Base-by-base conservation (phyloP, 2,888 invertebrate genomes). In the Clanis bilineata region DNA sequence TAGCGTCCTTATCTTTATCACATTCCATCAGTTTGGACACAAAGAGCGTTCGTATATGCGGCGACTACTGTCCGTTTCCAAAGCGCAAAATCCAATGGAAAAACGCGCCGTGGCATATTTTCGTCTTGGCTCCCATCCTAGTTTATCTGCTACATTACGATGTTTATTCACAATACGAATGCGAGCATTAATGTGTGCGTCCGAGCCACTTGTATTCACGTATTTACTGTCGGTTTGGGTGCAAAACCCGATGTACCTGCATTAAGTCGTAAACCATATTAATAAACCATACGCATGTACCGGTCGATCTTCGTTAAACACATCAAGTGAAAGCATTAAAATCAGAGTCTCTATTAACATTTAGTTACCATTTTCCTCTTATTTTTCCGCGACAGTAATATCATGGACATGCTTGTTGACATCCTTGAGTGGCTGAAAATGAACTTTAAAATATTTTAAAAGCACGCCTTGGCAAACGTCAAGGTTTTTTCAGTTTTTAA, bases 51-150 rank as follows among this genome's bases (percentile, higher is more conserved):
- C 71, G 78, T 73, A 76, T 78, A 73, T 77, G 79, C 72, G 76
- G 74, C 77, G 78, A 77, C 83, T 88, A 85, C 84, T 86, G 85
- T 79, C 80, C 83, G 90, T 88, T 88, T 88, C 86, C 85, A 90
- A 90, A 90, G 88, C 88, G 87, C 86, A 81, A 85, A 88, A 89
- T 83, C 89, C 89, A 88, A 89, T 89, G 91, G 92, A 91, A 91
- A 92, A 92, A 92, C 91, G 88, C 91, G 90, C 79, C 81, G 88
- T 86, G 80, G 92, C 88, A 92, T 92, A 92, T 92, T 92, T 92
- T 92, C 91, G 92, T 92, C 92, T 92, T 92, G 92, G 92, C 92
- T 91, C 88, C 85, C 85, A 92, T 91, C 92, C 92, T 92, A 92
- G 91, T 92, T 92, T 91, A 91, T 92, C 92, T 90, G 90, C 87